Evolutionary conservation across 2,888 invertebrate genomes (phyloP), one percentile per base, ranked within the genome.

Genomic region (Cryptops parisi): DNA sequence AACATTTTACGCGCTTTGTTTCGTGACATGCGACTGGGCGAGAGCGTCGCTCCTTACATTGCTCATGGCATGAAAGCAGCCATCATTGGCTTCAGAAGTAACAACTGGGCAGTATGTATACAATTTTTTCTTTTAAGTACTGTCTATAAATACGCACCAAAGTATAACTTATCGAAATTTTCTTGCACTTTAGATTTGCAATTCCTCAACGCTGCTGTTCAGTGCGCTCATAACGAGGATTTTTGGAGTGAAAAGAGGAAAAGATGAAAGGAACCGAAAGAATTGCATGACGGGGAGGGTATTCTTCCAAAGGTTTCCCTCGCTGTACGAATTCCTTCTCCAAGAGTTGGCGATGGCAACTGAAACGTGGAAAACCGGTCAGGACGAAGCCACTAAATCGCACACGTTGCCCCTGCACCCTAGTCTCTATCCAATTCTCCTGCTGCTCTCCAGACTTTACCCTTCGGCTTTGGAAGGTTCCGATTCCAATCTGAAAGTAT

Each of bases 1-100:
- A 93, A 96, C 68, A 83, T 91, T 52, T 70, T 94, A 59, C 75
- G 91, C 59, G 81, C 85, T 0, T 68, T 96, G 40, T 84, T 80
- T 65, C 77, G 84, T 33, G 82, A 85, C 68, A 76, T 84, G 2
- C 76, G 80, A 58, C 73, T 96, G 40, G 80, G 81, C 15, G 85
- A 86, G 57, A 70, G 76, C 55, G 78, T 84, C 0, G 74, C 76
- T 43, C 74, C 78, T 2, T 84, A 79, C 67, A 76, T 86, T 9
- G 79, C 78, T 0, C 74, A 75, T 40, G 86, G 81, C 19, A 72
- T 91, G 1, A 72, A 78, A 59, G 75, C 79, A 3, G 82, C 90
- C 2, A 74, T 93, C 24, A 68, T 70, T 15, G 85, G 86, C 6
- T 86, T 87, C 64, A 77, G 78, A 55, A 80, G 81, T 1, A 69